A percentile compares a stretch with the other conserved stretches of the same genome.
Evolutionary conservation across 2,888 invertebrate genomes (phyloP).

Genomic region (Proisotoma minuta): DNA sequence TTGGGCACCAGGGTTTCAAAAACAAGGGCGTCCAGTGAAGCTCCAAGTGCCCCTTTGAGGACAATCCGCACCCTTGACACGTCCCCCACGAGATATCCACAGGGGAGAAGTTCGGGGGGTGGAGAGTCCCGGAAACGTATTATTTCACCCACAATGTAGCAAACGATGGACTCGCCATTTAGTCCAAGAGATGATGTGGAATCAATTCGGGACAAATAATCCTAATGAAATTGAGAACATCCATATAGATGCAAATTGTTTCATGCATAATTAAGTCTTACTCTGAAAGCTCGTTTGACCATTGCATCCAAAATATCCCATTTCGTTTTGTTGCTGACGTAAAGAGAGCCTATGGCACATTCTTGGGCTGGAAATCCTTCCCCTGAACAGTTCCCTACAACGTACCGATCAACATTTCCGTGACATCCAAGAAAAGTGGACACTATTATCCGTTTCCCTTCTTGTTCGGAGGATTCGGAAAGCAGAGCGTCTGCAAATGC

Average conservation of each 20-base stretch:
- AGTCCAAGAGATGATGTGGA: slow-evolving; percentile 82
- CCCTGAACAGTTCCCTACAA: slow-evolving; percentile 63
- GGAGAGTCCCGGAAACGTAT: slow-evolving; percentile 50
- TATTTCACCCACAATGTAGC: slow-evolving; percentile 85
- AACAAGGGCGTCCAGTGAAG: slow-evolving; percentile 83
- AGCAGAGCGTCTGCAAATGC: slow-evolving; percentile 43
- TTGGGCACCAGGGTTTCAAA: slow-evolving; percentile 95
- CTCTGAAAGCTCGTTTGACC: slow-evolving; percentile 83
- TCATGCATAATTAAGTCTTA: no score
- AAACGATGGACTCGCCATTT: slow-evolving; percentile 79
- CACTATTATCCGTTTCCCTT: slow-evolving; percentile 81
- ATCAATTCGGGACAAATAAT: slow-evolving; percentile 87
- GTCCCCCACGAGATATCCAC: slow-evolving; percentile 83
- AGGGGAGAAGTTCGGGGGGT: slow-evolving; percentile 80
- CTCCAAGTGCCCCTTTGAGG: slow-evolving; percentile 65
- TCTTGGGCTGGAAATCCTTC: slow-evolving; percentile 63
- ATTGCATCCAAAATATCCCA: slow-evolving; percentile 93
- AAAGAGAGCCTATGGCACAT: slow-evolving; percentile 80
- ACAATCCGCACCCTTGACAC: slow-evolving; percentile 54
- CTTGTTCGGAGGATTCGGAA: slow-evolving; percentile 56
- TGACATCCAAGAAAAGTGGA: slow-evolving; percentile 81
- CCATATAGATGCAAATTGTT: neutral
- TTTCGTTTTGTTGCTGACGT: slow-evolving; percentile 84
- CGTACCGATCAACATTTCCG: slow-evolving; percentile 66
- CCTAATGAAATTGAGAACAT: slow-evolving; percentile 52